Evolutionary conservation across 2,113 vertebrate genomes (phyloP), one percentile per base, ranked within the genome.

Genomic region (Mormyrus iriodes): DNA sequence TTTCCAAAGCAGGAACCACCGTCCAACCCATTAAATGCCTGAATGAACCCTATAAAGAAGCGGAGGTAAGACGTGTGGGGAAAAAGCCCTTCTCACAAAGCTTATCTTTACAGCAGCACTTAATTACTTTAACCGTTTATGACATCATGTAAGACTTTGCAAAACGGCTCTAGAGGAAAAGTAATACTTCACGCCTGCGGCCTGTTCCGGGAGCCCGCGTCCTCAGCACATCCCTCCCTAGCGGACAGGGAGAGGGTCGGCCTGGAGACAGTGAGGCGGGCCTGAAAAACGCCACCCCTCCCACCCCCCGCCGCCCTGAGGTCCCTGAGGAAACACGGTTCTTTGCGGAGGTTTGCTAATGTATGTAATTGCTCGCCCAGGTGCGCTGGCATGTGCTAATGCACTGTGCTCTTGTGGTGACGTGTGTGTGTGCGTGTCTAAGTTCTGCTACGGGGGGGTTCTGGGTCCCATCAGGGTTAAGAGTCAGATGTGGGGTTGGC

Each of bases 21-120:
- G 89, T 86, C 95, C 95, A 96, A 95, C 94, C 94, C 94, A 90
- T 93, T 92, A 95, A 93, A 92, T 93, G 91, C 93, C 93, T 90
- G 39, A 89, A 84, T 19, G 52, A 19, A 19, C 31, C 12, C 24
- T 17, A 27, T 44, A 84, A 48, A 27, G 51, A 61, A 7, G 12
- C 3, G 21, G 76, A 7, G 42, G 42, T 35, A 31, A 13, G 42
- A 5, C 21, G 19, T 27, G 35, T 17, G n/a, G 53, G 82, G 48
- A 89, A 27, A 46, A 58, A 46, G n/a, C 5, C 69, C 35, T 76
- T 82, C 61, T 48, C 27, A 35, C 46, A 31, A 82, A 21, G 31
- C 65, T 42, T 49, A 79, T 82, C 69, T 83, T 88, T 82, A 82
- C 52, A 35, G 87, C n/a, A 48, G 15, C 35, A 82, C 48, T 52